These are phyloP conservation scores for Diplodus sargus DNA, from an alignment of 2,797 vertebrate genomes.

Conservation along the genomic window DNA sequence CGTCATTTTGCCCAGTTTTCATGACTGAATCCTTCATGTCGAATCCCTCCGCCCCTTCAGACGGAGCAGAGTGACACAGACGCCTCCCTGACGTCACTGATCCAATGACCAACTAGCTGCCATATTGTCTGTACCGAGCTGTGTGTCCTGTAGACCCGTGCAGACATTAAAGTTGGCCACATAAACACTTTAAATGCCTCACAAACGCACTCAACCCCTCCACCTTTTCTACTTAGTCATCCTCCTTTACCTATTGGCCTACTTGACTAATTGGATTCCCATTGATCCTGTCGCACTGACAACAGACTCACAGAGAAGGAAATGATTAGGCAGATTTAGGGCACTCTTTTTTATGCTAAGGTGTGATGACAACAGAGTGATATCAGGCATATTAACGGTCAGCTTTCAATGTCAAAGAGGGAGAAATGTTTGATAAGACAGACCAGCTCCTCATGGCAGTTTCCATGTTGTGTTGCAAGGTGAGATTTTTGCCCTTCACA, in stretches of 20 bases:
- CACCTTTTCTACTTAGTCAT: conserved; percentile 45
- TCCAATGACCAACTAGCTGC: conserved; percentile 30
- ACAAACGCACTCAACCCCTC: not conserved
- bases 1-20: not conserved
- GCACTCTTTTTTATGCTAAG: conserved; percentile 38
- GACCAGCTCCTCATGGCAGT: not conserved
- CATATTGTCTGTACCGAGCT: conserved; percentile 27
- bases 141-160: conserved; percentile 22
- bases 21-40: not conserved
- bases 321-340: conserved; percentile 48
- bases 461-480: conserved; percentile 26
- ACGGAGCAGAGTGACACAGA: conserved; percentile 21
- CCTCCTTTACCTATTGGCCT: conserved; percentile 60
- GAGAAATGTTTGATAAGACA: conserved; percentile 21
- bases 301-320: conserved; percentile 51
- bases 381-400: conserved; percentile 66
- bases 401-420: conserved; percentile 65
- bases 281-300: conserved; percentile 53
- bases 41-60: not conserved
- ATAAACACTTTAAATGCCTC: conserved; percentile 36
- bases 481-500: conserved; percentile 47
- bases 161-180: conserved; percentile 24
- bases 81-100: conserved; percentile 28
- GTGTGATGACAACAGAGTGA: conserved; percentile 26
- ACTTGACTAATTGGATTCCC: conserved; percentile 78